Evolutionary conservation across 2,888 invertebrate species (phyloP).

Genomic region (Ypsolopha sequella): DNA sequence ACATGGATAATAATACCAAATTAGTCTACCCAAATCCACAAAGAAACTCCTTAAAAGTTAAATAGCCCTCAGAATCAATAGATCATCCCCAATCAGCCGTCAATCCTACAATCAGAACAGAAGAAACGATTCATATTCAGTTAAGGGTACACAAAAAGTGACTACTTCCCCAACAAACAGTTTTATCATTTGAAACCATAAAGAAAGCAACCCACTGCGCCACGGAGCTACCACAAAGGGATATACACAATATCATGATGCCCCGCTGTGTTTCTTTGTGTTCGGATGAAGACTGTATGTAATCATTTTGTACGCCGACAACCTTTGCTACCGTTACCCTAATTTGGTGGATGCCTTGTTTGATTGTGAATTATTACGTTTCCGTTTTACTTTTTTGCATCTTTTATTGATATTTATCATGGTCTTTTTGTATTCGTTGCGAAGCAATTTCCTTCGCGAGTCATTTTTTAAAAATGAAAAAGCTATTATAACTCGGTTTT

Average conservation of each 20-base stretch:
- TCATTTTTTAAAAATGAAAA: too few species aligned
- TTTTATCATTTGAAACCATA: constrained; percentile 70
- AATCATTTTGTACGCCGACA: constrained; percentile 61
- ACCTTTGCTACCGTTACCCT: constrained; percentile 58
- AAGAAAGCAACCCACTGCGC: constrained; percentile 65
- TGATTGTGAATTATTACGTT: constrained; percentile 67
- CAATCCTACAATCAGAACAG: constrained; percentile 2
- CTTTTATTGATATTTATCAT: constrained; percentile 42
- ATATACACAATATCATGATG: constrained; percentile 63
- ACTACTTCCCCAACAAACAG: constrained; percentile 54
- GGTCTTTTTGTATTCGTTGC: too few species aligned
- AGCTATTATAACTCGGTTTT: too few species aligned
- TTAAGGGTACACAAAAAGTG: constrained; percentile 3
- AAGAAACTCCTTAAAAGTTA: neutral
- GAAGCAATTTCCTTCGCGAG: too few species aligned
- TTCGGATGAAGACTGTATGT: constrained; percentile 60
- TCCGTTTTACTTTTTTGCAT: constrained; percentile 29
- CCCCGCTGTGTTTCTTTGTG: constrained; percentile 67
- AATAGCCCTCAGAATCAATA: constrained; percentile 1
- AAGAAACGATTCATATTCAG: constrained; percentile 3
- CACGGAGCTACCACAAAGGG: constrained; percentile 62
- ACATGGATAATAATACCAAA: neutral
- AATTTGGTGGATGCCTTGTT: constrained; percentile 54
- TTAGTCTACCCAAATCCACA: neutral
- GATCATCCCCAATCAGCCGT: constrained; percentile 1